phyloP scores from a whole-genome alignment of 2,113 vertebrate species.

The Shinisaurus crocodilurus region DNA sequence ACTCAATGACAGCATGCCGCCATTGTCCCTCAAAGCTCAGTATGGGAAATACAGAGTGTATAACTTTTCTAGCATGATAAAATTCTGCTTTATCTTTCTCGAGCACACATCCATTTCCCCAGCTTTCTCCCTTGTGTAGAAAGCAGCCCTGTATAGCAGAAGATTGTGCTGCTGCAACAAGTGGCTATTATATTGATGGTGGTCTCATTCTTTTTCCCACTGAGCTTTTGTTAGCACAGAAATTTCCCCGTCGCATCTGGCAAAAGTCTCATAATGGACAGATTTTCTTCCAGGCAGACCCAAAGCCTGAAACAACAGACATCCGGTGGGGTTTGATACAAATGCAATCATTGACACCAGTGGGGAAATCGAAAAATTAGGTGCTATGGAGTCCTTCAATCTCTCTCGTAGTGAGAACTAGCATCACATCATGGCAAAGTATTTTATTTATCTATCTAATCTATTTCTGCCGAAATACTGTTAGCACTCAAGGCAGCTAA shows the following conservation, averaged over 20 bases:
- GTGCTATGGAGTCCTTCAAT: background rate
- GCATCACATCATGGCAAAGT: background rate
- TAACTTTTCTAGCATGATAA: background rate
- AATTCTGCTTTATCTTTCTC: background rate
- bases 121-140: background rate
- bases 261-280: background rate
- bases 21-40: background rate
- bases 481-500: no score
- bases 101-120: background rate
- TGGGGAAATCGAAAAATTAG: background rate
- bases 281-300: background rate
- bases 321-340: background rate
- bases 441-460: no score
- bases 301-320: background rate
- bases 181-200: background rate
- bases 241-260: background rate
- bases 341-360: background rate
- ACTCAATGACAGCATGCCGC: background rate
- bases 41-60: background rate
- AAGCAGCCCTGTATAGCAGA: background rate
- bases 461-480: no score
- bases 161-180: background rate
- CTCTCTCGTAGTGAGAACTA: background rate
- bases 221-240: background rate
- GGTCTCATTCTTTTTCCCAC: background rate